Percentiles rank a stretch among this genome's conserved stretches.
phyloP scores from a whole-genome alignment of 2,113 vertebrate species.

The Pao palembangensis region DNA sequence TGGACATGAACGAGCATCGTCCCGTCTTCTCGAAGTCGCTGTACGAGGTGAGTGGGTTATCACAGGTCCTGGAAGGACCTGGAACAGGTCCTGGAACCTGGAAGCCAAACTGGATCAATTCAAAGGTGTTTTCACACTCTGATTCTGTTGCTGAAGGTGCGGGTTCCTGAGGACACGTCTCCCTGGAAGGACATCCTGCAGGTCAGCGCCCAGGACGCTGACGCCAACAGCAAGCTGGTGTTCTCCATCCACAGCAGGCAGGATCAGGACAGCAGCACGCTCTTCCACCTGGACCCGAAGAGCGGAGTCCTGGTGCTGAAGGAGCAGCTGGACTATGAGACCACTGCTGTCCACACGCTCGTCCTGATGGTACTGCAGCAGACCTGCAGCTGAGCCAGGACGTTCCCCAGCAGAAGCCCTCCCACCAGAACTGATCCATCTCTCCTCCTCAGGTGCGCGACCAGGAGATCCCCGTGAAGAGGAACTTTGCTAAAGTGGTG shows the following conservation, averaged over 20 bases:
- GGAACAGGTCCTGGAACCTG: too few species aligned
- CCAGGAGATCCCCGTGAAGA: constrained; percentile 90
- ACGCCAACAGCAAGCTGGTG: constrained; percentile 84
- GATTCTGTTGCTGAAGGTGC: constrained; percentile 43
- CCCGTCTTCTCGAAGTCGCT: constrained; percentile 83
- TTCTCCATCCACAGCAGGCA: constrained; percentile 87
- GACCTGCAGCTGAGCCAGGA: too few species aligned
- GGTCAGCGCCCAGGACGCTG: constrained; percentile 83
- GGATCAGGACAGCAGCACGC: constrained; percentile 78
- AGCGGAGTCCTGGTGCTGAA: constrained; percentile 81
- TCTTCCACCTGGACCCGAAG: constrained; percentile 90
- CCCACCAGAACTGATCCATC: too few species aligned
- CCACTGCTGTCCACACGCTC: constrained; percentile 79
- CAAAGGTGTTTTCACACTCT: not conserved
- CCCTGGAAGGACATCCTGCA: constrained; percentile 84
- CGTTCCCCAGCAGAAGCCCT: too few species aligned
- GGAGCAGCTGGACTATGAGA: constrained; percentile 81
- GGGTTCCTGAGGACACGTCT: constrained; percentile 84
- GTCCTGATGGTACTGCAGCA: constrained; percentile 85
- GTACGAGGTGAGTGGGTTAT: constrained; percentile 69
- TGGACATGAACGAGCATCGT: constrained; percentile 89
- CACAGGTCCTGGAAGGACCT: too few species aligned
- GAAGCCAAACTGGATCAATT: not conserved
- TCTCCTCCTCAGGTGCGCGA: constrained; percentile 82
- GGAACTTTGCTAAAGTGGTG: constrained; percentile 86